Percentiles rank a stretch among this genome's conserved stretches.
phyloP scores from a whole-genome alignment of 2,888 invertebrate species.

The Acanthococcus lagerstroemiae region DNA sequence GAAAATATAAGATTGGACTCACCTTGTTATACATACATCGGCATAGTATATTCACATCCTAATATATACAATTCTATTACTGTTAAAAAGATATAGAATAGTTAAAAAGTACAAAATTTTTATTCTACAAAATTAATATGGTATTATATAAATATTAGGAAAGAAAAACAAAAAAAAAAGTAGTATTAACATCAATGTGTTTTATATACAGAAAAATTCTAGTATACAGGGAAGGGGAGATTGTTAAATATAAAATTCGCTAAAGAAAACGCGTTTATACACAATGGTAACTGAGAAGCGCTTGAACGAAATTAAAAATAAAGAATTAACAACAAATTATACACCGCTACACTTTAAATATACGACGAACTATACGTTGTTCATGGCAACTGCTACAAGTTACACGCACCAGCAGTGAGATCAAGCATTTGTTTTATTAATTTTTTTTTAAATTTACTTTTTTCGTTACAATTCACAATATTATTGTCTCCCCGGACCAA shows the following conservation, averaged over 20 bases:
- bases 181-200: neutral
- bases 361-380: slow-evolving; percentile 4
- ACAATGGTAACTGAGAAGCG: slow-evolving; percentile 30
- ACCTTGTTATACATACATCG: too few relatives aligned
- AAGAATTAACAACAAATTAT: slow-evolving; percentile 8
- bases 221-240: neutral
- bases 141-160: neutral
- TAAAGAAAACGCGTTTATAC: slow-evolving; percentile 11
- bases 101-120: neutral
- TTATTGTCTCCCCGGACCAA: too few relatives aligned
- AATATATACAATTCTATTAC: neutral
- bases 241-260: slow-evolving; percentile 4
- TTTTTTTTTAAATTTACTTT: neutral
- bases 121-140: neutral
- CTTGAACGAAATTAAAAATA: slow-evolving; percentile 21
- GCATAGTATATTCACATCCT: neutral
- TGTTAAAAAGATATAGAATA: neutral
- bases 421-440: neutral
- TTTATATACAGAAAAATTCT: neutral
- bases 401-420: neutral
- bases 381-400: slow-evolving; percentile 9
- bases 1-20: too few relatives aligned
- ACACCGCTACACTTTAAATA: slow-evolving; percentile 17
- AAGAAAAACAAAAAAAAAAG: neutral
- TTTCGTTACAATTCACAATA: neutral